Conservation (phyloP, 2,113 vertebrate species). For the Sphaerodactylus townsendi region DNA sequence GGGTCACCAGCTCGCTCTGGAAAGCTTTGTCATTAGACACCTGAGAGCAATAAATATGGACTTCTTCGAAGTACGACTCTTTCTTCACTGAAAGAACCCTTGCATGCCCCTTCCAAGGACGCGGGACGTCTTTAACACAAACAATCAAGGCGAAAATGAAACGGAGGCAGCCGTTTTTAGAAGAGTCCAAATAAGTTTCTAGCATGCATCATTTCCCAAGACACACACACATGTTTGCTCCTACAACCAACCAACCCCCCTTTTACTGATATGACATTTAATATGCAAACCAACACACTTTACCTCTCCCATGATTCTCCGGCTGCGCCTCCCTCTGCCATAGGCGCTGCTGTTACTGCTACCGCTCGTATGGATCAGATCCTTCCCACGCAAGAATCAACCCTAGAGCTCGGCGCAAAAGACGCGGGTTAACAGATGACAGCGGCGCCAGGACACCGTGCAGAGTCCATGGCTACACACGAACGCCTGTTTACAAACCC, state of each 20-base stretch:
- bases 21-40: too few relatives aligned
- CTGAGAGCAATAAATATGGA: background rate
- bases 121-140: background rate
- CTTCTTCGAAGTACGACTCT: background rate
- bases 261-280: too few relatives aligned
- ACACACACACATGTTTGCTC: too few relatives aligned
- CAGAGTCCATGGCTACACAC: background rate
- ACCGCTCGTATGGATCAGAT: background rate
- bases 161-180: too few relatives aligned
- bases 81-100: background rate
- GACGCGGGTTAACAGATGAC: background rate
- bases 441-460: background rate
- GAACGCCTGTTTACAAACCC: too few relatives aligned
- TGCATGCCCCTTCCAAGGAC: background rate
- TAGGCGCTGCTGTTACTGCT: background rate
- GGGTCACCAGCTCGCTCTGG: too few relatives aligned
- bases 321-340: background rate
- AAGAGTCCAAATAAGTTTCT: too few relatives aligned
- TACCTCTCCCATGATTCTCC: slow-evolving; percentile 2
- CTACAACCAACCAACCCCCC: too few relatives aligned
- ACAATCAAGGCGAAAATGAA: too few relatives aligned
- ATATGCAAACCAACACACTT: too few relatives aligned
- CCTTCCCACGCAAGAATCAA: background rate
- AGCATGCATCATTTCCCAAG: too few relatives aligned
- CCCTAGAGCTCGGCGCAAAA: background rate